Percentiles rank a stretch among this genome's conserved stretches.
Evolutionary conservation across 2,113 vertebrate genomes (phyloP).

Genomic region (Prunella himalayana): DNA sequence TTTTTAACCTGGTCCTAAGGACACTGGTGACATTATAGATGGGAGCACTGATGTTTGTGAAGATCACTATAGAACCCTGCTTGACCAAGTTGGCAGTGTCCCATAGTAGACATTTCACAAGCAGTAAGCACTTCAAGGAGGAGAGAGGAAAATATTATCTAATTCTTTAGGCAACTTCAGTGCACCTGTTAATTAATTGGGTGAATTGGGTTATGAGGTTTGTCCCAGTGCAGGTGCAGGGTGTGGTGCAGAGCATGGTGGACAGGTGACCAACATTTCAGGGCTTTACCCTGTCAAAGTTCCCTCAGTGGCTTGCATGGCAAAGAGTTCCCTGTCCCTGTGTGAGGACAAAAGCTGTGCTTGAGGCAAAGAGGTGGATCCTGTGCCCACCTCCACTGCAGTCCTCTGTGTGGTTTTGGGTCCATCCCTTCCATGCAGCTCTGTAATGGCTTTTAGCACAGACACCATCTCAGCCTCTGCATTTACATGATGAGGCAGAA

Average conservation of each 20-base stretch:
- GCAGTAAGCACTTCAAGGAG: not conserved
- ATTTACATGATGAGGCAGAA: not conserved
- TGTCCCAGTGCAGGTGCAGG: not conserved
- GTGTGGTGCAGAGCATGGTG: not conserved
- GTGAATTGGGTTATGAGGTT: fast-evolving
- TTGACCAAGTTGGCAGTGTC: not conserved
- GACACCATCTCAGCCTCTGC: not conserved
- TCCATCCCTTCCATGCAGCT: not conserved
- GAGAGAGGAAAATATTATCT: not conserved
- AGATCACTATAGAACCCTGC: not conserved
- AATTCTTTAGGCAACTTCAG: not conserved
- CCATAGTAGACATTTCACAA: not conserved
- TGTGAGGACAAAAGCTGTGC: not conserved
- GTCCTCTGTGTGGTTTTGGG: fast-evolving
- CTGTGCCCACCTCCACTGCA: not conserved
- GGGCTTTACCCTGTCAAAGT: not conserved
- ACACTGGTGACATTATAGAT: not conserved
- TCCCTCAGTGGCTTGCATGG: not conserved
- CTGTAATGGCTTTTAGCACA: not conserved
- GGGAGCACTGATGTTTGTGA: not conserved
- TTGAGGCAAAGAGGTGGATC: not conserved
- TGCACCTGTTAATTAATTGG: not conserved
- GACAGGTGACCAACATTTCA: not conserved
- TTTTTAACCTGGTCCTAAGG: not conserved
- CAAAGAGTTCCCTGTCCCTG: not conserved